Conservation (phyloP, 2,797 vertebrate species). For the Malacoctenus gilli region DNA sequence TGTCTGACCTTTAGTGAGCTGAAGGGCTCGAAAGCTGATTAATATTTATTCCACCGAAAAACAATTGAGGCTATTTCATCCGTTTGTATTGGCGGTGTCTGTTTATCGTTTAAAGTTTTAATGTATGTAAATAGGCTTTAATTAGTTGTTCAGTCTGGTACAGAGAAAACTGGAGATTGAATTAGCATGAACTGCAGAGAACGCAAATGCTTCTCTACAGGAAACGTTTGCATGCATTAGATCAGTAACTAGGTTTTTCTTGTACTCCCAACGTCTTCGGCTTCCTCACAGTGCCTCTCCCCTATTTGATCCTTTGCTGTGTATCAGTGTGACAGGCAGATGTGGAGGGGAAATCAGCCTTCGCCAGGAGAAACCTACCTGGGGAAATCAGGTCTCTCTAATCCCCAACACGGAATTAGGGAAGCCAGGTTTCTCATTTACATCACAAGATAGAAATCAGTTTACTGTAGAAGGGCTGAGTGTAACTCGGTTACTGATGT, state of each 20-base stretch:
- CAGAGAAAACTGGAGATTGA: background rate
- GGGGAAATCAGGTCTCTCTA: constrained; percentile 27
- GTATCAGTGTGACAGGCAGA: constrained; percentile 4
- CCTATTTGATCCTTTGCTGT: background rate
- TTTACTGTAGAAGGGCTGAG: constrained; percentile 3
- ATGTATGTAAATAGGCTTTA: too few species aligned
- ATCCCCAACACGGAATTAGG: constrained; percentile 24
- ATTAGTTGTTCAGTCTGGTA: too few species aligned
- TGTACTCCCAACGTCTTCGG: background rate
- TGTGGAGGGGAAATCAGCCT: constrained; percentile 10
- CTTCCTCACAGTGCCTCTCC: background rate
- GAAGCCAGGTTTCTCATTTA: constrained; percentile 21
- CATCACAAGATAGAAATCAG: constrained; percentile 11
- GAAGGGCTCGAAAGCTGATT: too few species aligned
- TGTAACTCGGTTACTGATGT: constrained; percentile 6
- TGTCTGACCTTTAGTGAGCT: too few species aligned
- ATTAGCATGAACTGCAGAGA: background rate
- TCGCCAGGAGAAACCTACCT: constrained; percentile 13
- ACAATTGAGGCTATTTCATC: too few species aligned
- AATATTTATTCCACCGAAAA: too few species aligned
- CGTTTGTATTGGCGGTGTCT: too few species aligned
- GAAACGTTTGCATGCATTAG: background rate
- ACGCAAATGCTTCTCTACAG: background rate
- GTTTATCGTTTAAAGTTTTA: too few species aligned
- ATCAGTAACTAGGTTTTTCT: background rate